A percentile compares a stretch with the other conserved stretches of the same genome.
Evolutionary conservation across 1,140 invertebrate species (phyloP).

Genomic region (Trichoplusia ni): DNA sequence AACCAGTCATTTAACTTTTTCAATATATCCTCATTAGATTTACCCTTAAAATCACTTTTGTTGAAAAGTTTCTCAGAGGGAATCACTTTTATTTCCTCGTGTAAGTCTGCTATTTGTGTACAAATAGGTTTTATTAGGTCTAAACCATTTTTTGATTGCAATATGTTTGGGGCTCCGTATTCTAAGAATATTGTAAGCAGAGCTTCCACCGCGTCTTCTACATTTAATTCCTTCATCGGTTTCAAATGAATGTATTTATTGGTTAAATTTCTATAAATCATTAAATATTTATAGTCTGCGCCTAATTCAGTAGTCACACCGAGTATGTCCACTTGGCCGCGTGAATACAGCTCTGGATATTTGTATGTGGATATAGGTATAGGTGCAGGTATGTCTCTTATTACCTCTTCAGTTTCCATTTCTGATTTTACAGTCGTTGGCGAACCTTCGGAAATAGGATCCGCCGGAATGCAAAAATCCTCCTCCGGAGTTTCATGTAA

Average conservation of each 20-base stretch:
- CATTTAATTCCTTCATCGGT: constrained; percentile 44
- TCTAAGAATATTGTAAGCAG: constrained; percentile 54
- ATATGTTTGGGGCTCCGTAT: constrained; percentile 61
- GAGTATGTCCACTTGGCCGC: constrained; percentile 57
- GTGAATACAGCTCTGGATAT: constrained; percentile 51
- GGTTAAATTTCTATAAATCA: constrained; percentile 55
- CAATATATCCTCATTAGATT: constrained; percentile 54
- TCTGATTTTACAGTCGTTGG: not conserved
- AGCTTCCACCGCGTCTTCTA: constrained; percentile 45
- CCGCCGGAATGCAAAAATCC: not conserved
- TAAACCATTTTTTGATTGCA: constrained; percentile 60
- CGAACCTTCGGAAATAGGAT: constrained; percentile 1
- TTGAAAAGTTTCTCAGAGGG: constrained; percentile 33
- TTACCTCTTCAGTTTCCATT: constrained; percentile 12
- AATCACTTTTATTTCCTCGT: constrained; percentile 53
- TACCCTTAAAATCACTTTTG: constrained; percentile 38
- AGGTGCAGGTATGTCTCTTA: not conserved
- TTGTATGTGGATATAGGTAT: not conserved
- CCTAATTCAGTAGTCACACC: constrained; percentile 40
- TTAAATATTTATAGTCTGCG: constrained; percentile 54
- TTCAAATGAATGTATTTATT: constrained; percentile 57
- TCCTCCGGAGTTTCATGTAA: not conserved
- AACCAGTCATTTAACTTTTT: constrained; percentile 49
- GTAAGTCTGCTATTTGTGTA: constrained; percentile 42
- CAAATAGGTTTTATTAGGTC: constrained; percentile 48